Evolutionary conservation across 1,140 invertebrate genomes (phyloP).

Genomic region (Sarcophaga bullata): DNA sequence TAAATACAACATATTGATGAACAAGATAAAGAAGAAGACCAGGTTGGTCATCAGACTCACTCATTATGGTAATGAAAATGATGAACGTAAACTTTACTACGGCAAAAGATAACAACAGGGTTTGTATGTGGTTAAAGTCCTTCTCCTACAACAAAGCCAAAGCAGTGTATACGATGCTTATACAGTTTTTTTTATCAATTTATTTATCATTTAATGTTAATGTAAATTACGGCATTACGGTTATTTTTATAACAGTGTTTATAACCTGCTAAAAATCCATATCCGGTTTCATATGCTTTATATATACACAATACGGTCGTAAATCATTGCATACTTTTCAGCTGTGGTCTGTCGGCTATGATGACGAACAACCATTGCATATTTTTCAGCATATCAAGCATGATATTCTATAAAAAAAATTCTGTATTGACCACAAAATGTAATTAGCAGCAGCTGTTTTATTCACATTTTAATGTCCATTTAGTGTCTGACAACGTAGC

Average conservation of each 20-base stretch:
- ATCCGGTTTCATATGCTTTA: background rate
- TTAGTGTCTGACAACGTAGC: background rate
- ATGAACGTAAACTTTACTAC: background rate
- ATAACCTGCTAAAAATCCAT: background rate
- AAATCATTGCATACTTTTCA: background rate
- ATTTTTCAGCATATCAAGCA: background rate
- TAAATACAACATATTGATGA: background rate
- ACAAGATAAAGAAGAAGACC: background rate
- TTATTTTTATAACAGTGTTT: background rate
- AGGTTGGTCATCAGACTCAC: background rate
- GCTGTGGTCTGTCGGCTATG: background rate
- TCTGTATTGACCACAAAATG: background rate
- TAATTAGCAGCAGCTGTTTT: slow-evolving; percentile 14
- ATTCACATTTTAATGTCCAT: background rate
- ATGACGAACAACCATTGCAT: background rate
- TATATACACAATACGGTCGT: no score
- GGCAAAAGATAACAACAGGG: no score
- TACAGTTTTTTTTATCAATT: slow-evolving; percentile 8
- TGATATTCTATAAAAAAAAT: background rate
- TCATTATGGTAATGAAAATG: background rate
- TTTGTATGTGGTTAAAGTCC: no score
- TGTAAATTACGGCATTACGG: background rate
- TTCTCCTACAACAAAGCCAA: no score
- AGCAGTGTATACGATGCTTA: no score
- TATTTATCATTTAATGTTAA: slow-evolving; percentile 12